Conservation (phyloP, 2,113 vertebrate species). For the Oryzias javanicus region DNA sequence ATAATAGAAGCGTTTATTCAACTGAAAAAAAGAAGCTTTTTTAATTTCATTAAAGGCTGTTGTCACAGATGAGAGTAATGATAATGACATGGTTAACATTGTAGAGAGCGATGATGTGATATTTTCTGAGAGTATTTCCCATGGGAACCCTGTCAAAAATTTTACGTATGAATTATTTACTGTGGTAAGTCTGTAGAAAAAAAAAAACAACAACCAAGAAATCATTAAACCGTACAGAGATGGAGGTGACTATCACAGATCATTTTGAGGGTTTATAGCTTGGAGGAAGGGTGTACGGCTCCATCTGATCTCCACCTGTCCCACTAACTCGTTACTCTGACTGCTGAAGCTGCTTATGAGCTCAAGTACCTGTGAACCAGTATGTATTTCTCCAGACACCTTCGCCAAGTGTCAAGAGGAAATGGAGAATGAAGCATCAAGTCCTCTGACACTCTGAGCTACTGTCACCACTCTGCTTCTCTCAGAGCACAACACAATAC, state of each 20-base stretch:
- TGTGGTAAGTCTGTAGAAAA: not conserved
- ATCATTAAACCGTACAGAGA: too few species aligned
- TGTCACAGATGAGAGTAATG: not conserved
- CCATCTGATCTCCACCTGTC: too few species aligned
- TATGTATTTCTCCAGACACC: constrained; percentile 3
- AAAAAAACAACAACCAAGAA: too few species aligned
- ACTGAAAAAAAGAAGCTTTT: too few species aligned
- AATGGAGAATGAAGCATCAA: constrained; percentile 3
- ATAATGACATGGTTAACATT: not conserved
- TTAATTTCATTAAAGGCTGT: not conserved
- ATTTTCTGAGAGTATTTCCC: not conserved
- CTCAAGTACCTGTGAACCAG: constrained; percentile 3
- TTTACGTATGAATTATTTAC: not conserved
- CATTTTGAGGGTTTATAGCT: too few species aligned
- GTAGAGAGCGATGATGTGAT: not conserved
- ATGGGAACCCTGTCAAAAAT: not conserved
- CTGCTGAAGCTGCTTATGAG: not conserved
- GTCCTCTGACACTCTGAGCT: not conserved
- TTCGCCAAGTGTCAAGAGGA: not conserved
- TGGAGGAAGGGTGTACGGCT: too few species aligned
- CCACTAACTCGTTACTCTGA: too few species aligned
- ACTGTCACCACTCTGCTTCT: not conserved
- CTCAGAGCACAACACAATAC: not conserved
- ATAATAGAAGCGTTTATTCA: not conserved
- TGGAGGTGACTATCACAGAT: too few species aligned